Evolutionary conservation across 2,113 vertebrate species (phyloP).

Genomic region (Eudorcas thomsonii): DNA sequence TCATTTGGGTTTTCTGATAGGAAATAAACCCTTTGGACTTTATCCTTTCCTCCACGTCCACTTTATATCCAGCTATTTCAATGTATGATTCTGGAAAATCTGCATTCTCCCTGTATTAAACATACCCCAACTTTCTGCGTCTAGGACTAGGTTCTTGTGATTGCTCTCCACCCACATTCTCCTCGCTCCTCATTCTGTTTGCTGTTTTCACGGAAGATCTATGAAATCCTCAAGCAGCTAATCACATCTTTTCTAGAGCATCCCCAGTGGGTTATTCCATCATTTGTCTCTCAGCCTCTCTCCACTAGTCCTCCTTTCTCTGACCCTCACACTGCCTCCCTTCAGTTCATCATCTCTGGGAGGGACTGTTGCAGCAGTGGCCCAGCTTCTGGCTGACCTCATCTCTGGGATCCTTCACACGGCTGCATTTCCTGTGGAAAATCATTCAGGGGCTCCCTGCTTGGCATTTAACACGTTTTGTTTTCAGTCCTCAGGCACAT

Average conservation of each 20-base stretch:
- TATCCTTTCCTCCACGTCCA: not conserved
- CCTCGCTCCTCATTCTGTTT: not conserved
- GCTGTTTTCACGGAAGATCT: not conserved
- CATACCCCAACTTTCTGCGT: too few relatives aligned
- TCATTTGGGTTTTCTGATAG: not conserved
- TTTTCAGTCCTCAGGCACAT: not conserved
- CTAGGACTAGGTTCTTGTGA: not conserved
- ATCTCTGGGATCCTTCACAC: not conserved
- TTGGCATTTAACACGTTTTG: rapidly evolving
- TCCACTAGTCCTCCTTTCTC: not conserved
- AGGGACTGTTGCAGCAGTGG: rapidly evolving
- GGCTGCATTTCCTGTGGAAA: not conserved
- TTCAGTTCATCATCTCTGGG: not conserved
- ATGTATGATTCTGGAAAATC: not conserved
- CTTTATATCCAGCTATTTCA: not conserved
- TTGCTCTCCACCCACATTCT: not conserved
- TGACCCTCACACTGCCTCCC: not conserved
- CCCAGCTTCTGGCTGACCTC: not conserved
- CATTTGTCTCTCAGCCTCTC: not conserved
- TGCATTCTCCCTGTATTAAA: not conserved
- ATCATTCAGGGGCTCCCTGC: too few relatives aligned
- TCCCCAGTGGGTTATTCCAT: not conserved
- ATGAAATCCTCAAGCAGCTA: not conserved
- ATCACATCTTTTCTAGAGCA: not conserved
- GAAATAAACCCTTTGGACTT: not conserved